A percentile compares a stretch with the other conserved stretches of the same genome.
phyloP scores from a whole-genome alignment of 2,797 vertebrate species.

The Sebastes minor region DNA sequence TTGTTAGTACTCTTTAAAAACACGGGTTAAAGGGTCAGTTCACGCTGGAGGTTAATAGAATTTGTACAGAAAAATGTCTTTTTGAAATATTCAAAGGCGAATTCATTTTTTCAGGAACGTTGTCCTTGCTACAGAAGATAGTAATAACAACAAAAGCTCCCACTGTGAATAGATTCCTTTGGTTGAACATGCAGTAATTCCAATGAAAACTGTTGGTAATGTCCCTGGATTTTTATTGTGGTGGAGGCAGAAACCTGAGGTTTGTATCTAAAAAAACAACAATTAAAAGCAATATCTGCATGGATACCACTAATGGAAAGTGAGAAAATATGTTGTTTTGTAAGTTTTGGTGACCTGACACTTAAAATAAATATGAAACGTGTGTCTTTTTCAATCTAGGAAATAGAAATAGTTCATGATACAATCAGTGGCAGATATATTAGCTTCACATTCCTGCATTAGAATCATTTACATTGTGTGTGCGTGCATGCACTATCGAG shows the following conservation, averaged over 20 bases:
- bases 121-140: not conserved
- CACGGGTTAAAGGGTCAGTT: not conserved
- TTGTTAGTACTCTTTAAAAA: not conserved
- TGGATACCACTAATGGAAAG: not conserved
- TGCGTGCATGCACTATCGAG: not conserved
- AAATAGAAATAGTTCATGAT: not conserved
- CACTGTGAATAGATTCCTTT: not conserved
- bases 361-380: not conserved
- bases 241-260: not conserved
- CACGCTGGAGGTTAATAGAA: not conserved
- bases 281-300: not conserved
- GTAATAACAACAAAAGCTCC: not conserved
- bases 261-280: not conserved
- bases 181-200: not conserved
- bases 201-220: not conserved
- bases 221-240: not conserved
- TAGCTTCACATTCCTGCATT: not conserved
- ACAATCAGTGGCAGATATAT: not conserved
- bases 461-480: not conserved
- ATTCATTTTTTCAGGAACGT: not conserved
- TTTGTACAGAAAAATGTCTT: not conserved
- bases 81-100: not conserved
- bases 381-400: not conserved
- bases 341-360: not conserved
- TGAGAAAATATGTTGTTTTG: not conserved